phyloP scores from a whole-genome alignment of 2,888 invertebrate genomes.

The Lepidocyrtoides sp. region DNA sequence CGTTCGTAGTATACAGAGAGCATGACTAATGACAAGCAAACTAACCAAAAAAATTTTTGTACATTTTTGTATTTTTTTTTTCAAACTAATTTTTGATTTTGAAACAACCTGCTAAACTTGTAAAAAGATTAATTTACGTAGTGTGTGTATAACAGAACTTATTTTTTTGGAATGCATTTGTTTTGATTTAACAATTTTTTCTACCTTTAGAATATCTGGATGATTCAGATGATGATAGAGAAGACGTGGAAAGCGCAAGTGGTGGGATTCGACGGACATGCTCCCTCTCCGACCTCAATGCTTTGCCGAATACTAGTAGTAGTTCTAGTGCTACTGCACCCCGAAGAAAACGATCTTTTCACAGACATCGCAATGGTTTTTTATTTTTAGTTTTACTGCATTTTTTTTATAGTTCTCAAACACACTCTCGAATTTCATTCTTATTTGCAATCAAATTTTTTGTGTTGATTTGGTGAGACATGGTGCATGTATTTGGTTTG shows the following conservation, averaged over 20 bases:
- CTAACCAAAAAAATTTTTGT: not conserved
- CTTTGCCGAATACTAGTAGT: slow-evolving; percentile 76
- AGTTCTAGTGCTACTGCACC: slow-evolving; percentile 77
- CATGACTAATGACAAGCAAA: slow-evolving; percentile 30
- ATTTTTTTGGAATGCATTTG: slow-evolving; percentile 75
- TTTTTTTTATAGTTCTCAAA: slow-evolving; percentile 7
- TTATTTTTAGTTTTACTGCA: slow-evolving; percentile 60
- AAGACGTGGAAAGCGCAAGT: slow-evolving; percentile 87
- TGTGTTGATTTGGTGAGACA: not conserved
- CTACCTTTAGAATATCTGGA: slow-evolving; percentile 83
- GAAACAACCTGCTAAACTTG: not conserved
- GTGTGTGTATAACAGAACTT: not conserved
- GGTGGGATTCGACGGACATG: slow-evolving; percentile 92
- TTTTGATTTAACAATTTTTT: slow-evolving; percentile 73
- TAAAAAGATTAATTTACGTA: slow-evolving; percentile 23
- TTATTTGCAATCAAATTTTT: slow-evolving; percentile 28
- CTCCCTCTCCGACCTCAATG: slow-evolving; percentile 92
- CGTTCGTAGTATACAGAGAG: not conserved
- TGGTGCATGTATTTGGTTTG: slow-evolving; percentile 49
- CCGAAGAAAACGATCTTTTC: slow-evolving; percentile 84
- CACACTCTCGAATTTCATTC: not conserved
- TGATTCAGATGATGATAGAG: slow-evolving; percentile 86
- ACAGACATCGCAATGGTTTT: slow-evolving; percentile 85
- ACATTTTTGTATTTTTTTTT: not conserved
- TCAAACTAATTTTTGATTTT: not conserved